Percentiles rank a stretch among this genome's conserved stretches.
Conservation (phyloP, 2,797 vertebrate species). For the Sebastes diploproa region DNA sequence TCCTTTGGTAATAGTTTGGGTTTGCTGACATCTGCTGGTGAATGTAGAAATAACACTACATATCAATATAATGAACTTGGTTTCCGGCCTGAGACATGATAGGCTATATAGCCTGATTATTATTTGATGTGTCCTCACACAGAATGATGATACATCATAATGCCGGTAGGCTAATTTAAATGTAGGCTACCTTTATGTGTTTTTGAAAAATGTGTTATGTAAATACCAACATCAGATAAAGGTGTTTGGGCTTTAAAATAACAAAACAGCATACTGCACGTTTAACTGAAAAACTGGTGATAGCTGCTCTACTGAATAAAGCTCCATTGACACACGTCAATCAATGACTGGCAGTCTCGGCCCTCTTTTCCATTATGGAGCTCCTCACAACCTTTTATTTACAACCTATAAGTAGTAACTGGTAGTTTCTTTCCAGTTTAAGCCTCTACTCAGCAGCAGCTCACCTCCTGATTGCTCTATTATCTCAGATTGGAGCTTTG, state of each 20-base stretch:
- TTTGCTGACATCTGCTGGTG: slow-evolving; percentile 64
- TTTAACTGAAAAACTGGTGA: not conserved
- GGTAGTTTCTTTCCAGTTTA: not conserved
- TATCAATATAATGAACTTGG: not conserved
- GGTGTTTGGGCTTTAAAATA: not conserved
- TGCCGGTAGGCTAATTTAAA: not conserved
- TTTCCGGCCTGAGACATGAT: not conserved
- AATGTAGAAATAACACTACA: not conserved
- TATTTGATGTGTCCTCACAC: not conserved
- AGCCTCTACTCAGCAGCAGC: not conserved
- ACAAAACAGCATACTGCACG: not conserved
- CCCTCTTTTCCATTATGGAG: not conserved
- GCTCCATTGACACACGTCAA: not conserved
- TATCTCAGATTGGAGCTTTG: not conserved
- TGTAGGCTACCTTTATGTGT: not conserved
- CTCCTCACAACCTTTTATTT: not conserved
- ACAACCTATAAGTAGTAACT: not conserved
- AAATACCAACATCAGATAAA: not conserved
- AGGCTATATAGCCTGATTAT: not conserved
- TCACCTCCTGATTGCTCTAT: slow-evolving; percentile 13
- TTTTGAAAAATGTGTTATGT: not conserved
- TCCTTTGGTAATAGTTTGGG: not conserved
- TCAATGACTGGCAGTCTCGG: not conserved
- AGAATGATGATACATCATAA: not conserved
- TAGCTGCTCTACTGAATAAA: not conserved